Base-by-base conservation (phyloP, 2,797 vertebrate genomes). In the Anas bernieri region DNA sequence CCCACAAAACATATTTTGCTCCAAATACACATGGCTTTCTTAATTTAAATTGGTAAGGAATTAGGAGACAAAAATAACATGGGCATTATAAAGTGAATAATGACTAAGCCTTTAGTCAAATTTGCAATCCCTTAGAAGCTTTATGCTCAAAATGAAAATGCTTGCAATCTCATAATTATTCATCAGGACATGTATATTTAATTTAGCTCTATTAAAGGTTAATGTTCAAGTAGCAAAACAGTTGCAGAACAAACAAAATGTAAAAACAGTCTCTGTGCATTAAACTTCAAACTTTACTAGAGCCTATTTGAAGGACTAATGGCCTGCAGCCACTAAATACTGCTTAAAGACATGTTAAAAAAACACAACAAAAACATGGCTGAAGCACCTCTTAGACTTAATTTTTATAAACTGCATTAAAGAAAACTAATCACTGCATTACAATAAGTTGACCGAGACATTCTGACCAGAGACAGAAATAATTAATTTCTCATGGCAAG, bases 131-230 rank as follows among this genome's bases (percentile, higher is more conserved):
- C 91, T 75, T 83, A 94, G 96, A 94, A 98, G 96, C 81, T 88
- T 93, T 95, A 91, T 75, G 95, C 92, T 92, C 92, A 96, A 97
- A 97, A 96, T 83, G 94, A 97, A 97, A 98, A 97, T 93, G 93
- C 94, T 93, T 91, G 85, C 94, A 94, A 83, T 93, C 97, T 98
- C 96, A 96, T 97, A 97, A 97, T 97, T 97, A 98, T 97, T 98
- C 97, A 98, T 97, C 95, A 97, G 83, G 94, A 97, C 96, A 98
- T 97, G 96, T 97, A 97, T 97, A 97, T 98, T 98, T 98, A 97
- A 97, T 97, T 97, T 95, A 96, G 96, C 96, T 97, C 84, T 91
- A 98, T 97, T 97, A 98, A 97, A 98, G 97, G 97, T 98, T 97
- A 97, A 98, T 97, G 97, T 96, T 95, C 91, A 94, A 97, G 96